Evolutionary conservation across 2,113 vertebrate species (phyloP).

Genomic region (Noturus placidus): DNA sequence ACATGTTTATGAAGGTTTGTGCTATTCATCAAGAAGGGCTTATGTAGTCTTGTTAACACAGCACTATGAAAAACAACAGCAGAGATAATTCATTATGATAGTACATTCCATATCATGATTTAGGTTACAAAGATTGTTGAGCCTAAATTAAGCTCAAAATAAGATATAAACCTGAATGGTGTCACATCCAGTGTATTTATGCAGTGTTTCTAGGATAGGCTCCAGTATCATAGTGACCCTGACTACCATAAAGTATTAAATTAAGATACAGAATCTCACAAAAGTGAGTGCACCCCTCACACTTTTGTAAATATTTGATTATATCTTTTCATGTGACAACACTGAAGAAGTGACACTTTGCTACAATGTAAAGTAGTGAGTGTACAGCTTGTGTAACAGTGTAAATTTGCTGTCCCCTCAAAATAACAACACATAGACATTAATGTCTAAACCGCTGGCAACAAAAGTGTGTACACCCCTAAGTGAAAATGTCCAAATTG

Average conservation of each 20-base stretch:
- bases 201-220: not conserved
- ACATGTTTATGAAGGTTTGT: not conserved
- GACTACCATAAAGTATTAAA: not conserved
- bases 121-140: not conserved
- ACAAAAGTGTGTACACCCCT: no score
- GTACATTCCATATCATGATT: not conserved
- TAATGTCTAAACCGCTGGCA: no score
- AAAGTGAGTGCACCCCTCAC: no score
- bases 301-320: no score
- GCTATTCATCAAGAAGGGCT: not conserved
- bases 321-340: no score
- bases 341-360: no score
- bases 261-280: no score
- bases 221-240: not conserved
- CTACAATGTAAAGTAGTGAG: no score
- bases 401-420: no score
- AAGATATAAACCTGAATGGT: not conserved
- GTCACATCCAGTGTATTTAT: not conserved
- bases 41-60: not conserved
- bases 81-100: not conserved
- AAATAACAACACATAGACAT: no score
- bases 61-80: not conserved
- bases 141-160: not conserved
- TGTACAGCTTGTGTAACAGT: no score
- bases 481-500: no score